Conservation (phyloP, 2,113 vertebrate genomes). For the Larimichthys polyactis region DNA sequence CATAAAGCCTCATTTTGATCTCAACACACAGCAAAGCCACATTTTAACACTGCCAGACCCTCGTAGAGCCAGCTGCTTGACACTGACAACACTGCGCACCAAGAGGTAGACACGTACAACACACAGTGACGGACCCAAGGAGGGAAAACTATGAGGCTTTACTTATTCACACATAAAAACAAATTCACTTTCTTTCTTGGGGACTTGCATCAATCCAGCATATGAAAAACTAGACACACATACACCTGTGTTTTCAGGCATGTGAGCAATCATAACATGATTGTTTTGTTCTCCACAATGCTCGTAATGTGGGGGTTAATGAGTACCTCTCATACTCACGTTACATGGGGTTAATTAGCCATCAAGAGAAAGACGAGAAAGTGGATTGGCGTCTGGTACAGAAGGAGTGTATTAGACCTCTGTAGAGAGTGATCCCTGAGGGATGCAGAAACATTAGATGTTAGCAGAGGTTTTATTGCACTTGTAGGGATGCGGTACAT, state of each 20-base stretch:
- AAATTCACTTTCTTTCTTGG: neutral
- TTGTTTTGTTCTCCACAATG: slow-evolving; percentile 2
- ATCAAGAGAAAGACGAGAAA: neutral
- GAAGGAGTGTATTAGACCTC: neutral
- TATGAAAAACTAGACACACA: neutral
- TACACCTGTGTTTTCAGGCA: neutral
- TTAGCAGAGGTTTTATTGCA: slow-evolving; percentile 26
- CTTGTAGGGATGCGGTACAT: slow-evolving; percentile 12
- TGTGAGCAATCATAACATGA: neutral
- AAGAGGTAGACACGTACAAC: slow-evolving; percentile 22
- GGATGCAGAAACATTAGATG: slow-evolving; percentile 41
- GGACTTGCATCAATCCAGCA: slow-evolving; percentile 3
- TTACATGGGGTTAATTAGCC: slow-evolving; percentile 27
- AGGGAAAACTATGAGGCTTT: neutral
- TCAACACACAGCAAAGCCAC: slow-evolving; percentile 22
- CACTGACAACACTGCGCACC: slow-evolving; percentile 40
- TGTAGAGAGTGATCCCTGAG: slow-evolving; percentile 17
- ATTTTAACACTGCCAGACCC: slow-evolving; percentile 33
- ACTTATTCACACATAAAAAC: neutral
- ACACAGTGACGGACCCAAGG: slow-evolving; percentile 27
- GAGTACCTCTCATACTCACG: neutral
- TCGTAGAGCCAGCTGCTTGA: slow-evolving; percentile 27
- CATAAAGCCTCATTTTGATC: slow-evolving; percentile 46
- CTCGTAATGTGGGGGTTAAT: slow-evolving; percentile 17
- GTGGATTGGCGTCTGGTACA: neutral